Base-by-base conservation (phyloP, 1,140 invertebrate genomes). In the Mycetomoellerius zeteki region DNA sequence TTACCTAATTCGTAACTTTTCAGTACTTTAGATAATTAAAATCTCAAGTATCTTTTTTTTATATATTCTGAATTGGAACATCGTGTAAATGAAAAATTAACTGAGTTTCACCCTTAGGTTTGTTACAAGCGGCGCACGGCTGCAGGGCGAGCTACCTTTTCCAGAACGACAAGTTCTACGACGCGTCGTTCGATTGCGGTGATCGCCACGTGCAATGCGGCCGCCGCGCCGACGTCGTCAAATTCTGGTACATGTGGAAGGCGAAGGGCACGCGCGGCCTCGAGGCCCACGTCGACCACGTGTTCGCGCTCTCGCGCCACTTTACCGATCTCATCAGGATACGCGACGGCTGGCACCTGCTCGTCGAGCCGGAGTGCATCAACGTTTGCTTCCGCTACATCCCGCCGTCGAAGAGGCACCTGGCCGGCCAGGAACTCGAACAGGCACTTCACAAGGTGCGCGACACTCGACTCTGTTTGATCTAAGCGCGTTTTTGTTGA, bases 231-330 rank as follows among this genome's bases (percentile, higher is more conserved):
- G 99, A 99, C 92, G 98, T 99, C 3, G 96, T 99, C 64, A 99
- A 99, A 94, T 98, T 99, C 92, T 99, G 99, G 99, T 97, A 99
- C 89, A 99, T 99, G 98, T 99, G 99, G 99, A 98, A 98, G 92
- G 98, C 98, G 1, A 99, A 99, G 96, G 98, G 98, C n/a, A 97
- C 96, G 0, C 93, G 95, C 21, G 98, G 98, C 0, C 96, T 99
- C 62, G 97, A 98, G 88, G 96, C 96, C 37, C 98, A 99, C 93
- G 96, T 99, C 16, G 97, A 99, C 85, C 96, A 96, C 86, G 95
- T 98, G 0, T 98, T 98, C 90, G 96, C 97, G 50, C 97, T 97
- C 86, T 96, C 97, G 0, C 95, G 96, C 47, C 97, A 96, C 91
- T 98, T 98, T 91, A 96, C 96, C 0, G 95, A 97, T 21, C 95